Evolutionary conservation across 2,797 vertebrate species (phyloP).

Genomic region (Prunella strophiata): DNA sequence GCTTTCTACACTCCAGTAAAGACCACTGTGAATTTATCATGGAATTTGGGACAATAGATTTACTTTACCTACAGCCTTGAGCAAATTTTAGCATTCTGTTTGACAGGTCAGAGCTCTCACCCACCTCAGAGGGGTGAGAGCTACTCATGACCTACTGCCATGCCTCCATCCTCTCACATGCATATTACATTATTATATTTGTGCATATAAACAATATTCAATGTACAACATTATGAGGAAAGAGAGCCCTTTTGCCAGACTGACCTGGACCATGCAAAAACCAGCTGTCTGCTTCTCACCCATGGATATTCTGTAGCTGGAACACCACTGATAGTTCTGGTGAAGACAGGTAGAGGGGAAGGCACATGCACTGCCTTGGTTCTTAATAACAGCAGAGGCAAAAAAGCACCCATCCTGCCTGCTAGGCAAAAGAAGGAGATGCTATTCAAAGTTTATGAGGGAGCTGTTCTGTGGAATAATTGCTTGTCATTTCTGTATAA

Average conservation of each 20-base stretch:
- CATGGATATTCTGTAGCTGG: not conserved
- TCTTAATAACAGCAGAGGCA: not conserved
- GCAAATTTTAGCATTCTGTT: not conserved
- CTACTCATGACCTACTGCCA: not conserved
- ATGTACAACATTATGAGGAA: not conserved
- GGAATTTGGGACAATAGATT: not conserved
- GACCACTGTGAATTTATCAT: not conserved
- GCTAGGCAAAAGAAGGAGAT: not conserved
- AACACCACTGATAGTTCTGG: not conserved
- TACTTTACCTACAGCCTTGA: not conserved
- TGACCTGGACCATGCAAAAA: not conserved
- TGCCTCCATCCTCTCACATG: not conserved
- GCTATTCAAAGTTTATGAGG: not conserved
- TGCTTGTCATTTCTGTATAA: not conserved
- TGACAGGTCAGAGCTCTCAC: not conserved
- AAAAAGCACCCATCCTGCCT: not conserved
- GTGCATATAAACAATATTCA: not conserved
- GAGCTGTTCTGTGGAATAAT: not conserved
- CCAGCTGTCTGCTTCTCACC: not conserved
- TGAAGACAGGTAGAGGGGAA: not conserved
- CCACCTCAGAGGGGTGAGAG: not conserved
- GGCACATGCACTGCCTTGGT: rapidly evolving
- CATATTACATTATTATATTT: no score
- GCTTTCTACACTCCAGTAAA: not conserved
- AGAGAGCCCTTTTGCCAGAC: not conserved